Evolutionary conservation across 2,888 invertebrate species (phyloP).

Genomic region (Hirtodrosophila alboralis): DNA sequence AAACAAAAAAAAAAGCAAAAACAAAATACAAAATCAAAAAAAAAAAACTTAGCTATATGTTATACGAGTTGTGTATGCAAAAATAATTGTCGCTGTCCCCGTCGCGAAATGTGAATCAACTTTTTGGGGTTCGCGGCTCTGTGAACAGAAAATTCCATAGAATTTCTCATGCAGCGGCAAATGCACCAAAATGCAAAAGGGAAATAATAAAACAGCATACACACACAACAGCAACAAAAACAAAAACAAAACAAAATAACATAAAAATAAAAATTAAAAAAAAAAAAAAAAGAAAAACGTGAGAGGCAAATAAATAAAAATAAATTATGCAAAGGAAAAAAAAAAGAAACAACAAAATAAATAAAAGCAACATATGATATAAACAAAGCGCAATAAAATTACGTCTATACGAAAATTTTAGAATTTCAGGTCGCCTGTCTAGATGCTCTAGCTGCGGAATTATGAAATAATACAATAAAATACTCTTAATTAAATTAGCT

Average conservation of each 20-base stretch:
- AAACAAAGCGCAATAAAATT: slow-evolving; percentile 64
- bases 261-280: slow-evolving; percentile 13
- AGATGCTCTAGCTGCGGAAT: slow-evolving; percentile 26
- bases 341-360: too few species aligned
- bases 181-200: slow-evolving; percentile 55
- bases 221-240: slow-evolving; percentile 13
- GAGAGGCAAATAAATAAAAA: slow-evolving; percentile 52
- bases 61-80: slow-evolving; percentile 38
- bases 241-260: slow-evolving; percentile 15
- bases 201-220: slow-evolving; percentile 19
- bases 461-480: too few species aligned
- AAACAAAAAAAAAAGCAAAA: slow-evolving; percentile 8
- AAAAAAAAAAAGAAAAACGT: slow-evolving; percentile 20
- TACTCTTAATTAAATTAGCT: too few species aligned
- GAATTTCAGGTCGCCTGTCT: not conserved
- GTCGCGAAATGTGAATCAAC: slow-evolving; percentile 60
- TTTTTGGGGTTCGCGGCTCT: slow-evolving; percentile 21
- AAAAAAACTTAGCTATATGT: slow-evolving; percentile 7
- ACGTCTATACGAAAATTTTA: slow-evolving; percentile 9
- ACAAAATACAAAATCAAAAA: not conserved
- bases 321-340: slow-evolving; percentile 25
- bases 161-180: slow-evolving; percentile 57
- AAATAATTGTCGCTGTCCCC: slow-evolving; percentile 45
- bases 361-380: slow-evolving; percentile 43
- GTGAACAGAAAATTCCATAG: slow-evolving; percentile 51